Evolutionary conservation across 2,888 invertebrate genomes (phyloP), one percentile per base, ranked within the genome.

Genomic region (Troglohyphantes excavatus): DNA sequence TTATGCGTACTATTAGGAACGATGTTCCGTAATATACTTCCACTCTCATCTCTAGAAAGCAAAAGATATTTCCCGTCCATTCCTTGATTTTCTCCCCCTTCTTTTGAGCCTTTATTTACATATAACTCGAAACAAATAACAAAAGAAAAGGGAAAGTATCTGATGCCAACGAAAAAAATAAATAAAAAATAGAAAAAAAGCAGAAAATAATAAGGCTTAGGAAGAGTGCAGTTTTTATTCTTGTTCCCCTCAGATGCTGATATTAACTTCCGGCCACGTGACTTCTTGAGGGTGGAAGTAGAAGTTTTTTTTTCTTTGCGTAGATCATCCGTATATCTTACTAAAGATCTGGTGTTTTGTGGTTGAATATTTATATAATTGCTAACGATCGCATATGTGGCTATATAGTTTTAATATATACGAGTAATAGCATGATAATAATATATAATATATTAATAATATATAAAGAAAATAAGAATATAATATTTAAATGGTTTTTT

Each of bases 261-360:
- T 85, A 85, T 85, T 85, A 85, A 85, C 85, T 76, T 85, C 85
- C 85, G 85, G 67, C 39, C 85, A 76, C 76, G 76, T 76, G 68
- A 29, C 72, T 68, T 76, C 76, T 59, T 76, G 43, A 26, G 53
- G 26, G 27, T n/a, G 39, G 29, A 68, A 39, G 43, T n/a, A 27
- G 43, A 19, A 11, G 19, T n/a, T 23, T 53, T 72, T 79, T 53
- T 21, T 26, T 33, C 68, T 19, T 65, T 43, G 6, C n/a, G 5
- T 67, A 11, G 23, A 3, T 2, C 29, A n/a, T 21, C 23, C 3
- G 17, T n/a, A 13, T 29, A n/a, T 63, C 7, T 21, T 63, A 23
- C 39, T 63, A 63, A 75, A 59, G 21, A 39, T 61, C 19, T 63
- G 5, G 61, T 59, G 9, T 63, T 63, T 39, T 39, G n/a, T n/a